These are phyloP conservation scores for Holocentrus rufus DNA, from an alignment of 2,797 vertebrate genomes.

Conservation along the genomic window DNA sequence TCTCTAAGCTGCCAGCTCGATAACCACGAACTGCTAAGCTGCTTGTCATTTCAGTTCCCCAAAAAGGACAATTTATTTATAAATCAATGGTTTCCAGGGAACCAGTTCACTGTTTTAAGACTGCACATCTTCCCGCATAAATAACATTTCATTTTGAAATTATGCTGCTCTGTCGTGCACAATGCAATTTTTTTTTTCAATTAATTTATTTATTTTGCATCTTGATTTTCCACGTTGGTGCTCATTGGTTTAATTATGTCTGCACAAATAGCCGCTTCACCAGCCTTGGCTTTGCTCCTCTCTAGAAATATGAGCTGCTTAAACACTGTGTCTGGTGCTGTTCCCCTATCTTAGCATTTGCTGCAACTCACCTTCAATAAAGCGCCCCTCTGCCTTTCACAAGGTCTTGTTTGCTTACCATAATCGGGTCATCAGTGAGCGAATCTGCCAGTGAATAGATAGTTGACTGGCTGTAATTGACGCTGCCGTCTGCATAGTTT, in stretches of 20 bases:
- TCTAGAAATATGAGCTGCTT: conserved; percentile 27
- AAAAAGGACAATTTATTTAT: conserved; percentile 49
- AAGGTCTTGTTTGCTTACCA: conserved; percentile 25
- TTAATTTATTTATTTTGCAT: conserved; percentile 24
- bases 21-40: conserved; percentile 29
- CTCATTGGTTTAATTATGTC: conserved; percentile 2
- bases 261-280: neutral
- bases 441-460: conserved; percentile 52
- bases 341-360: neutral
- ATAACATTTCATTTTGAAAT: neutral
- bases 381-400: conserved; percentile 33
- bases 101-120: conserved; percentile 15
- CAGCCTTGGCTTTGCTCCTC: conserved; percentile 8
- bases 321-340: conserved; percentile 13
- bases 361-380: conserved; percentile 49
- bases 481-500: conserved; percentile 73
- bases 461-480: conserved; percentile 68
- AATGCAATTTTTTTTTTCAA: neutral
- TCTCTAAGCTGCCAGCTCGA: conserved; percentile 27
- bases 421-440: conserved; percentile 63
- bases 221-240: conserved; percentile 14
- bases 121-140: neutral
- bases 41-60: conserved; percentile 24
- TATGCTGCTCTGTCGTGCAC: conserved; percentile 11
- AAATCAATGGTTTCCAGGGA: conserved; percentile 40